Percentiles rank a stretch among this genome's conserved stretches.
Conservation (phyloP, 2,797 vertebrate species). For the Crenichthys baileyi region DNA sequence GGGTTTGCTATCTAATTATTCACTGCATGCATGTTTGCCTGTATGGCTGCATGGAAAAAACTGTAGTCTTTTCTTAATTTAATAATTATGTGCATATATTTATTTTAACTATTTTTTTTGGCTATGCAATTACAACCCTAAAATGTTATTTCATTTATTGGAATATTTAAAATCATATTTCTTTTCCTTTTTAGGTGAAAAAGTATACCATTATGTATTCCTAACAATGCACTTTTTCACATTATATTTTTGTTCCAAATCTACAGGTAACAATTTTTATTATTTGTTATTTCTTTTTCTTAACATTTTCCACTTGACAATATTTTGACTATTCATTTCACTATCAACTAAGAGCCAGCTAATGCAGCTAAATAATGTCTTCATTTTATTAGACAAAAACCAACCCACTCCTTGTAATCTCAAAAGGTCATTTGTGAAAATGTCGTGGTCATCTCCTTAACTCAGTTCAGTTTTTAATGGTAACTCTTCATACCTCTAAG, state of each 20-base stretch:
- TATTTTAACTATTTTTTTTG: background rate
- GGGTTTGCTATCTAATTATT: conserved; percentile 54
- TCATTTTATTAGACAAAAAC: background rate
- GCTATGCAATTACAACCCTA: background rate
- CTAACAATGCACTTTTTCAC: background rate
- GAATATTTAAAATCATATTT: background rate
- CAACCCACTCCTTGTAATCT: background rate
- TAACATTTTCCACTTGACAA: background rate
- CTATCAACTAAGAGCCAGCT: conserved; percentile 5
- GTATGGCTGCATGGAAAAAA: conserved; percentile 21
- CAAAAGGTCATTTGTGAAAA: conserved; percentile 1
- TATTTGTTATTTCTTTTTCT: background rate
- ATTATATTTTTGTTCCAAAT: background rate
- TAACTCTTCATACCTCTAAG: conserved; percentile 29
- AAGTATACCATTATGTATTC: background rate
- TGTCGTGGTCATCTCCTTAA: background rate
- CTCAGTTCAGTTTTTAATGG: conserved; percentile 17
- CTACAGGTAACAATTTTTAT: background rate
- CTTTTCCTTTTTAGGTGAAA: background rate
- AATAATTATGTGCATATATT: background rate
- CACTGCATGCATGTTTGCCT: conserved; percentile 33
- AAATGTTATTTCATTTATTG: background rate
- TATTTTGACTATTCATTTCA: too few species aligned
- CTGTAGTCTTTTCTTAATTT: background rate
- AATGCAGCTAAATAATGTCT: conserved; percentile 2